Evolutionary conservation across 2,888 invertebrate species (phyloP).

Genomic region (Acleris laterana): DNA sequence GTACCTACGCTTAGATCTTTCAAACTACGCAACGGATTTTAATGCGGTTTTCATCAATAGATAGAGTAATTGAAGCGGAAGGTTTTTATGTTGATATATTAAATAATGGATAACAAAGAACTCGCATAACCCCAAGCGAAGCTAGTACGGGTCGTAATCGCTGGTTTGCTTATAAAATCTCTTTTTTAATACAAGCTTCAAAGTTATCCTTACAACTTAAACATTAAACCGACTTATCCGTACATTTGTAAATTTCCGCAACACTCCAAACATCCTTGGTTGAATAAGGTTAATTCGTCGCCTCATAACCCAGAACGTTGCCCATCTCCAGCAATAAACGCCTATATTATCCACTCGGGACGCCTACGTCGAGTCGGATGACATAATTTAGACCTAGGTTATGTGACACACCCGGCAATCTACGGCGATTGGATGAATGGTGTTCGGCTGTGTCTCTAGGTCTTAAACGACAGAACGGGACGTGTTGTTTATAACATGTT

Average conservation of each 20-base stretch:
- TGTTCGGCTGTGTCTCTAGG: conserved; percentile 3
- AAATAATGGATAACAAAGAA: too few relatives aligned
- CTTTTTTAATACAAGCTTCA: too few relatives aligned
- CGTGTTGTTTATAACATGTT: not conserved
- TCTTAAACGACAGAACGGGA: not conserved
- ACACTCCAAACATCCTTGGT: conserved; percentile 32
- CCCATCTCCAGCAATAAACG: conserved; percentile 46
- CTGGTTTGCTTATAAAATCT: too few relatives aligned
- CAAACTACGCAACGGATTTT: too few relatives aligned
- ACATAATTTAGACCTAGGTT: conserved; percentile 44
- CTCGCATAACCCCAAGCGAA: too few relatives aligned
- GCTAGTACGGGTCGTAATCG: too few relatives aligned
- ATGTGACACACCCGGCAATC: conserved; percentile 42
- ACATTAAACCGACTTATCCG: too few relatives aligned
- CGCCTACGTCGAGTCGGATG: conserved; percentile 44
- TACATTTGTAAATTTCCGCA: not conserved
- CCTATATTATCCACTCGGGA: conserved; percentile 42
- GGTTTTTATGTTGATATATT: too few relatives aligned
- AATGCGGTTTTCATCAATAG: too few relatives aligned
- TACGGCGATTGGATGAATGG: conserved; percentile 29
- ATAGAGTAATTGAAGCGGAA: too few relatives aligned
- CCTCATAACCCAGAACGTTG: conserved; percentile 37
- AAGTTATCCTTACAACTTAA: not conserved
- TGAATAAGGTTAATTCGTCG: conserved; percentile 35
- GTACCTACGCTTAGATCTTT: too few relatives aligned